Conservation (phyloP, 2,888 invertebrate genomes). For the Hypercompe scribonia region DNA sequence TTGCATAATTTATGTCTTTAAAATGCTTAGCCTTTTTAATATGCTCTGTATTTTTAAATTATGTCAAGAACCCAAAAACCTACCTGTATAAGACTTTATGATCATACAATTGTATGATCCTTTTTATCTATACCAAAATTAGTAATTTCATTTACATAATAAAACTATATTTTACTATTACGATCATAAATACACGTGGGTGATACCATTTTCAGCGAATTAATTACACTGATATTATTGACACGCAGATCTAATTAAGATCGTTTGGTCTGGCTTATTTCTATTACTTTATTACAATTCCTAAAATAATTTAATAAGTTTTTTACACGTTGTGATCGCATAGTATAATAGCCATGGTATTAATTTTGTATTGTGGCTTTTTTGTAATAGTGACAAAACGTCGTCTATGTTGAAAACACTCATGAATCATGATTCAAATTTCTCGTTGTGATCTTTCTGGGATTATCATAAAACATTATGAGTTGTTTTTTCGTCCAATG, state of each 20-base stretch:
- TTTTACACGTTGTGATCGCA: too few relatives aligned
- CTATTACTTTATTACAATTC: conserved; percentile 2
- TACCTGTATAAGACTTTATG: not conserved
- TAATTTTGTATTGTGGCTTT: too few relatives aligned
- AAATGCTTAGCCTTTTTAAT: conserved; percentile 23
- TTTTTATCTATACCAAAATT: conserved; percentile 7
- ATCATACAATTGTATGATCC: conserved; percentile 4
- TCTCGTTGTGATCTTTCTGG: too few relatives aligned
- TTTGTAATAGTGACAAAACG: not conserved
- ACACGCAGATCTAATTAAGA: conserved; percentile 5
- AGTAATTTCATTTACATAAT: not conserved
- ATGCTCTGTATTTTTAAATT: conserved; percentile 16
- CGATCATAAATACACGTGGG: not conserved
- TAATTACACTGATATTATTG: not conserved
- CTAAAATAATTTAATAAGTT: conserved; percentile 6
- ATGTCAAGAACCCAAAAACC: conserved; percentile 1
- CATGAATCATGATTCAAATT: too few relatives aligned
- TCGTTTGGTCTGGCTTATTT: conserved; percentile 4
- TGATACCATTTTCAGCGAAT: not conserved
- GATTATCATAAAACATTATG: too few relatives aligned
- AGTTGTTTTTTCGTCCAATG: too few relatives aligned
- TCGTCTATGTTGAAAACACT: too few relatives aligned
- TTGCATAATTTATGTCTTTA: conserved; percentile 34
- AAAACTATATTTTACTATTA: not conserved
- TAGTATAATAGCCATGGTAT: too few relatives aligned